Base-by-base conservation (phyloP, 2,113 vertebrate genomes). In the Gymnocephalus cernua region DNA sequence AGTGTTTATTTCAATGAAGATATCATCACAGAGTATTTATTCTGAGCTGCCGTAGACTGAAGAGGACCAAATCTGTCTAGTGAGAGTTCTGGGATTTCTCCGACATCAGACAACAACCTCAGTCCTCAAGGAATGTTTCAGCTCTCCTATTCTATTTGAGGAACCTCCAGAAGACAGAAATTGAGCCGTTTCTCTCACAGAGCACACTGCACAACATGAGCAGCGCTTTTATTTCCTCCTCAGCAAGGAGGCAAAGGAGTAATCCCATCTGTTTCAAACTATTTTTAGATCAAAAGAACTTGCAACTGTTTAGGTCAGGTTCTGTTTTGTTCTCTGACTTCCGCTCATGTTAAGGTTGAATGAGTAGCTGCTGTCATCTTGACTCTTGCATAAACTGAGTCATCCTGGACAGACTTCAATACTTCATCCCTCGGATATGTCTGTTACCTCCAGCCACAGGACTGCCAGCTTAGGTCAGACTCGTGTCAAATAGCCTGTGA, bases 311-410 rank as follows among this genome's bases (percentile, higher is more conserved):
- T 6, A 16, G 18, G 56, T 78, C 69, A 67, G 47, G 14, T 44
- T 74, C 45, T 71, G 58, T 74, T 77, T 64, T 74, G n/a, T 44
- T 72, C 35, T 72, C 29, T 54, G 53, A 58, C 48, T 80, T 76
- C 50, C 66, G 48, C 53, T 79, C 56, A 12, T 44, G 54, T 57
- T 63, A 19, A 68, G 82, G 71, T 83, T 71, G 76, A 66, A 79
- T 63, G 13, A 74, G 68, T 56, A 83, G 58, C 61, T 74, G 70
- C 73, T 5, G 48, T 25, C 27, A 84, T 83, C 80, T 70, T 70
- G 21, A 71, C 32, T 41, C 66, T 90, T 91, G 81, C 75, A 86
- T 90, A 90, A 83, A 82, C 14, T 82, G 85, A 88, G 81, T 91
- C 90, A 90, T 83, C 57, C 61, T 68, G 71, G 47, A 57, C 51